Conservation (phyloP, 1,140 invertebrate species). For the Drosophila insularis region DNA sequence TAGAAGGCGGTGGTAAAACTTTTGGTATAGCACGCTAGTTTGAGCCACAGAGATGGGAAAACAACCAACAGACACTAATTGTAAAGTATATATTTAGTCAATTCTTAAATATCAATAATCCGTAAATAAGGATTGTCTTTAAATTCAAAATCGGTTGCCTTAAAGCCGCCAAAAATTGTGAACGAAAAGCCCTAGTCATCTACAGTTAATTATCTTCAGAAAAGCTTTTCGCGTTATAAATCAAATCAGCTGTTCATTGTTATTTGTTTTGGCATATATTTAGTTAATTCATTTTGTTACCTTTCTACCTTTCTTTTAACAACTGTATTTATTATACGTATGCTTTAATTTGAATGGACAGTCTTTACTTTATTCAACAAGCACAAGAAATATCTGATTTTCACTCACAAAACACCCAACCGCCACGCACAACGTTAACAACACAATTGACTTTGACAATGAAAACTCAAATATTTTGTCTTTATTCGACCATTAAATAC, state of each 20-base stretch:
- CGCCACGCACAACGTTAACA: background rate
- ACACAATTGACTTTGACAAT: slow-evolving; percentile 1
- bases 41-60: too few relatives aligned
- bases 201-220: background rate
- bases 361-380: background rate
- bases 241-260: slow-evolving; percentile 38
- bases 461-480: background rate
- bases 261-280: background rate
- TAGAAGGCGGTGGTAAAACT: too few relatives aligned
- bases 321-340: background rate
- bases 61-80: too few relatives aligned
- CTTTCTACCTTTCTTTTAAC: background rate
- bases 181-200: background rate
- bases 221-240: slow-evolving; percentile 32
- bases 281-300: background rate
- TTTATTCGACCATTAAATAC: background rate
- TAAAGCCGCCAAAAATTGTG: background rate
- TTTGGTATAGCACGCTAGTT: too few relatives aligned
- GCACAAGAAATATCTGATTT: background rate
- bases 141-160: background rate
- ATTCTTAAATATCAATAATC: too few relatives aligned
- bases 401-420: background rate
- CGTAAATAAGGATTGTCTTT: background rate
- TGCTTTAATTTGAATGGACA: background rate
- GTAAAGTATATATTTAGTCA: too few relatives aligned